These are phyloP conservation scores for Mechanitis messenoides DNA, from an alignment of 2,888 invertebrate genomes.

Conservation along the genomic window DNA sequence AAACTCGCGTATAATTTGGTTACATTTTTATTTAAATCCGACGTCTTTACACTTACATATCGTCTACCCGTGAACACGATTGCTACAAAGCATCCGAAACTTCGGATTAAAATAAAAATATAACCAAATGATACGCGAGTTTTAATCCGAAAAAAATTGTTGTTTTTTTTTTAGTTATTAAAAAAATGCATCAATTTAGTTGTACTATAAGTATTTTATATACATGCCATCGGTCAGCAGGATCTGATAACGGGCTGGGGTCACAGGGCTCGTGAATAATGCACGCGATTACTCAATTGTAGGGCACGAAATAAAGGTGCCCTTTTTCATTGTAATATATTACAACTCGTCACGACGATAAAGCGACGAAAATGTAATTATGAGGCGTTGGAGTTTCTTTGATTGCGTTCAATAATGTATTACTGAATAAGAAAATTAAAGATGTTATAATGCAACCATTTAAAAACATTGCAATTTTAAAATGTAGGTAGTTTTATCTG, in stretches of 20 bases:
- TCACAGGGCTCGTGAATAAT: slow-evolving; percentile 31
- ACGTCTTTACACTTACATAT: no score
- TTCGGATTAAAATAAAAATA: no score
- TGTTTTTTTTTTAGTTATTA: neutral
- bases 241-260: slow-evolving; percentile 33
- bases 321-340: slow-evolving; percentile 30
- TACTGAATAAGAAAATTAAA: no score
- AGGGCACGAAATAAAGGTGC: slow-evolving; percentile 29
- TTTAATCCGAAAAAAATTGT: no score
- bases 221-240: slow-evolving; percentile 32
- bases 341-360: slow-evolving; percentile 26
- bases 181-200: slow-evolving; percentile 12
- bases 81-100: no score
- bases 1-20: no score
- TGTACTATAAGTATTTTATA: slow-evolving; percentile 33
- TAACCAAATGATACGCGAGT: no score
- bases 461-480: no score
- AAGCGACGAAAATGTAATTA: slow-evolving; percentile 31
- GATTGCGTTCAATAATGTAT: neutral
- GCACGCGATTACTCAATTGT: slow-evolving; percentile 38
- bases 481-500: no score
- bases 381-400: neutral
- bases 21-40: no score
- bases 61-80: no score
- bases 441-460: no score